phyloP scores from a whole-genome alignment of 2,888 invertebrate genomes.

The Tiphia femorata region DNA sequence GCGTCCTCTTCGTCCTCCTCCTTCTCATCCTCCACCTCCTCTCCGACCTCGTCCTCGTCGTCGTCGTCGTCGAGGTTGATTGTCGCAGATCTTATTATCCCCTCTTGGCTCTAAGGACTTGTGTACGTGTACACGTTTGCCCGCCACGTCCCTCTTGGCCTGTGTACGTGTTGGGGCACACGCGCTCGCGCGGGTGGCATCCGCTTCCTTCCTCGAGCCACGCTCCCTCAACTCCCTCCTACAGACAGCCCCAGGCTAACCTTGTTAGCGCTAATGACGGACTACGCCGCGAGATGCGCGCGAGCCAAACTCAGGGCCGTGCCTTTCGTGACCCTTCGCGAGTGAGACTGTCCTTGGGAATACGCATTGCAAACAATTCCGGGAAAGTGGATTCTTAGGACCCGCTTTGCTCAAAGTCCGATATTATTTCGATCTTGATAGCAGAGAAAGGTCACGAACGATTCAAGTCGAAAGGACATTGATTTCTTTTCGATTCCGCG shows the following conservation, averaged over 20 bases:
- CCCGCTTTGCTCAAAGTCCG: no score
- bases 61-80: slow-evolving; percentile 57
- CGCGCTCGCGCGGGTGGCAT: slow-evolving; percentile 34
- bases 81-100: slow-evolving; percentile 68
- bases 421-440: no score
- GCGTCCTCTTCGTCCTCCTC: not conserved
- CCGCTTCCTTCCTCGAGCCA: not conserved
- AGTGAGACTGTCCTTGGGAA: no score
- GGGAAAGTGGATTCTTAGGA: no score
- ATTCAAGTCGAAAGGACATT: no score
- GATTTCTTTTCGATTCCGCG: no score
- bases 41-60: slow-evolving; percentile 19
- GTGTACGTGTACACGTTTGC: slow-evolving; percentile 12
- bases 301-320: slow-evolving; percentile 40
- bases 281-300: slow-evolving; percentile 52
- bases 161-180: slow-evolving; percentile 23
- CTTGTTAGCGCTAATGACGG: slow-evolving; percentile 66
- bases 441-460: no score
- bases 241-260: slow-evolving; percentile 58
- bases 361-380: no score
- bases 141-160: not conserved
- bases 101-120: slow-evolving; percentile 43
- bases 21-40: not conserved
- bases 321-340: slow-evolving; percentile 4
- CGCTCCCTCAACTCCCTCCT: slow-evolving; percentile 24